A percentile compares a stretch with the other conserved stretches of the same genome.
Evolutionary conservation across 2,113 vertebrate genomes (phyloP).

Genomic region (Capreolus pygargus): DNA sequence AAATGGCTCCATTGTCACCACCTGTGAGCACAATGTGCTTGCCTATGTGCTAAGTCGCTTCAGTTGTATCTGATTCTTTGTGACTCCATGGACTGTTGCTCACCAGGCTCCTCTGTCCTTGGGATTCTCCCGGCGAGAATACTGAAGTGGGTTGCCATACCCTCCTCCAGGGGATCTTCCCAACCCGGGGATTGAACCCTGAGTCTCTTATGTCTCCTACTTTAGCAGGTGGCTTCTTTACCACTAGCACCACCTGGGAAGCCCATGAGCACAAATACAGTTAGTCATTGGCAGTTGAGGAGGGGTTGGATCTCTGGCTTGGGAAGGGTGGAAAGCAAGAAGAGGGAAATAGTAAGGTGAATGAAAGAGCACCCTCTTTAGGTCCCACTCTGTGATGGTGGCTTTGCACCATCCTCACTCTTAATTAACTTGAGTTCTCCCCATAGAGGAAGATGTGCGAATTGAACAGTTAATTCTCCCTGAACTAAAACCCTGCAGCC

Average conservation of each 20-base stretch:
- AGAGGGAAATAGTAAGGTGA: background rate
- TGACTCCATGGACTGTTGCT: background rate
- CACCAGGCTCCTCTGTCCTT: background rate
- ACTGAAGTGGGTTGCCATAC: background rate
- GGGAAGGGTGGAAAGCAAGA: background rate
- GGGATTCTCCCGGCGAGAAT: background rate
- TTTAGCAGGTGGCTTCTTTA: background rate
- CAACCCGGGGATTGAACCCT: background rate
- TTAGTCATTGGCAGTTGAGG: conserved; percentile 23
- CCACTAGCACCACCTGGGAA: background rate
- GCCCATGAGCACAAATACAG: background rate
- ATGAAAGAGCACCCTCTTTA: background rate
- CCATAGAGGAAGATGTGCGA: background rate
- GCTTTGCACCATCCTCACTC: background rate
- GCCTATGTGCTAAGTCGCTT: rapidly evolving
- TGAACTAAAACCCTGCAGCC: background rate
- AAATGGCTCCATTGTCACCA: background rate
- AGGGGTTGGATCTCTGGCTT: conserved; percentile 28
- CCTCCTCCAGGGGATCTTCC: background rate
- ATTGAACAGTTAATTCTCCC: background rate
- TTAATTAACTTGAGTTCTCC: background rate
- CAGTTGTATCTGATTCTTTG: background rate
- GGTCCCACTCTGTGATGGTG: background rate
- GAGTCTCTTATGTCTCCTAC: background rate
- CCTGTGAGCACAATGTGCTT: background rate